phyloP scores from a whole-genome alignment of 2,888 invertebrate genomes.

The Nomada fabriciana region DNA sequence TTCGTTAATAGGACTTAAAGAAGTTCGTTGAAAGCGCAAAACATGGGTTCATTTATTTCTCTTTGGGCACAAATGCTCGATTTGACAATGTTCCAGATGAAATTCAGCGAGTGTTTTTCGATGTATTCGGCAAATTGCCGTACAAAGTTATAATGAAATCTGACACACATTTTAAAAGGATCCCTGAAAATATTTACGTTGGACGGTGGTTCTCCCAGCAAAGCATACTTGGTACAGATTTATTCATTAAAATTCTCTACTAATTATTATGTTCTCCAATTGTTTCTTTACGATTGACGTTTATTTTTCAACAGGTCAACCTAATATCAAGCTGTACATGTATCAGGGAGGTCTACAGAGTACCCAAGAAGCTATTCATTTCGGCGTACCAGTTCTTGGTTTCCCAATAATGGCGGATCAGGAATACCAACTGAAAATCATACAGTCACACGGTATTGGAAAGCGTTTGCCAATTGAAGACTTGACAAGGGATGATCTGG shows the following conservation, averaged over 20 bases:
- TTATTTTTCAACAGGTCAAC: conserved; percentile 60
- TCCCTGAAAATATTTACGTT: conserved; percentile 63
- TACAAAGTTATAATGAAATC: conserved; percentile 73
- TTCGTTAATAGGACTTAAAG: conserved; percentile 60
- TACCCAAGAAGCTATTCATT: conserved; percentile 72
- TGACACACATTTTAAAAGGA: conserved; percentile 46
- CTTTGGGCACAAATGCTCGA: conserved; percentile 68
- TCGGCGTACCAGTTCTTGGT: conserved; percentile 71
- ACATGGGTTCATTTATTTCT: conserved; percentile 73
- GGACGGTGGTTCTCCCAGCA: conserved; percentile 71
- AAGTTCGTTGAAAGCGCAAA: conserved; percentile 62
- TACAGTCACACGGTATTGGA: conserved; percentile 64
- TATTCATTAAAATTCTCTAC: too few species aligned
- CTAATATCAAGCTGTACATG: conserved; percentile 74
- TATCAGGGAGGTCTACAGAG: conserved; percentile 77
- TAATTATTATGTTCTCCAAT: too few species aligned
- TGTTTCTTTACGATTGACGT: not conserved
- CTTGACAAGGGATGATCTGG: conserved; percentile 49
- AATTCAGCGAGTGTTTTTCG: conserved; percentile 50
- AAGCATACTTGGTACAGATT: conserved; percentile 64
- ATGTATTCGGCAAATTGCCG: conserved; percentile 66
- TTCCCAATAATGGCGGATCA: conserved; percentile 73
- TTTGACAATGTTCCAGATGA: conserved; percentile 48
- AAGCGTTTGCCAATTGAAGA: conserved; percentile 45
- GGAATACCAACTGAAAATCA: conserved; percentile 53